phyloP scores from a whole-genome alignment of 2,113 vertebrate species.

The Oenanthe oenanthe region DNA sequence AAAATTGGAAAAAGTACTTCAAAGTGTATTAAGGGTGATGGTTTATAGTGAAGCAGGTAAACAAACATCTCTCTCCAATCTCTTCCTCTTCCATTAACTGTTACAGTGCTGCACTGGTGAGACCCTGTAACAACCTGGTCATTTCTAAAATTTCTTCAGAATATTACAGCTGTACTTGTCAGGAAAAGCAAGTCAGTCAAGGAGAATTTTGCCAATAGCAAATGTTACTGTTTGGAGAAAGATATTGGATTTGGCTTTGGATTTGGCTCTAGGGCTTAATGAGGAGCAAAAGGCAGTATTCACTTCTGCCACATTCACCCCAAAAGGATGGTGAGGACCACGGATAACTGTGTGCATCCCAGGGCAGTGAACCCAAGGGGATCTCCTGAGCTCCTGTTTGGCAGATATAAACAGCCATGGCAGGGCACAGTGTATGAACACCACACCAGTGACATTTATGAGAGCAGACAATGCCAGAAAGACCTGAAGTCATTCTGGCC shows the following conservation, averaged over 20 bases:
- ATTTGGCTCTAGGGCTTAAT: background rate
- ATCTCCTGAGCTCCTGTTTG: background rate
- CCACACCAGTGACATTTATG: background rate
- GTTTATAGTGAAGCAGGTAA: background rate
- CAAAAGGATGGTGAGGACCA: background rate
- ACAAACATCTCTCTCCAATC: background rate
- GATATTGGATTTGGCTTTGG: background rate
- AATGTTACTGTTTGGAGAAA: background rate
- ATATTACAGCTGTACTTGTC: background rate
- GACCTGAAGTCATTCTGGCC: background rate
- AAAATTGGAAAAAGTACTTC: background rate
- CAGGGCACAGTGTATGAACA: background rate
- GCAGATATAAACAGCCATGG: background rate
- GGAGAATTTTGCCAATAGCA: background rate
- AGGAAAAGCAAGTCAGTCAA: background rate
- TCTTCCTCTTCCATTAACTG: background rate
- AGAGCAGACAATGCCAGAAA: background rate
- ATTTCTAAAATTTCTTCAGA: background rate
- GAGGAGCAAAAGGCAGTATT: background rate
- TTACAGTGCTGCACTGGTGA: background rate
- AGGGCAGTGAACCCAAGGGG: background rate
- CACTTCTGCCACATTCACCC: background rate
- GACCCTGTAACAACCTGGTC: background rate
- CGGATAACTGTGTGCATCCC: rapidly evolving
- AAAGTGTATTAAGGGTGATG: background rate